Base-by-base conservation (phyloP, 2,797 vertebrate genomes). In the Pangasius macronema region DNA sequence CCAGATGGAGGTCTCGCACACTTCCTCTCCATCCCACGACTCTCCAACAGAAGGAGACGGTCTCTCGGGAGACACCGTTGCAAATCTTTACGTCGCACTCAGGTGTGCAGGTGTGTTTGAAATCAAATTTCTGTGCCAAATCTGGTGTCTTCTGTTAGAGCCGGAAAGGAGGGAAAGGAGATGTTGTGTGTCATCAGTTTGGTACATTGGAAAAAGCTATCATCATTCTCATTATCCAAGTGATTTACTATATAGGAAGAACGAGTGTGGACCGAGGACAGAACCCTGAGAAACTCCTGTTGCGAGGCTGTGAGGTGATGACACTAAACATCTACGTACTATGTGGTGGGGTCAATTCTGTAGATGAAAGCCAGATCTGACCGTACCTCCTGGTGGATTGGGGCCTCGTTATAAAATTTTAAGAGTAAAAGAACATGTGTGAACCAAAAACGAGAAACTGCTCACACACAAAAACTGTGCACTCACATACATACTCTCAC, bases 1-100 rank as follows among this genome's bases (percentile, higher is more conserved):
- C 92, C 92, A 93, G 92, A 93, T 92, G 92, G 92, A 92, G 87
- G 85, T 80, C 86, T 88, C 46, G 75, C 88, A 91, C 76, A 86
- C 88, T 91, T 92, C 90, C 91, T 90, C 84, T 83, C 68, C 49
- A 65, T 90, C 87, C 89, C 88, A 91, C 76, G 90, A 87, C 53
- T 49, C 75, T 87, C 65, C 72, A 53, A 90, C 89, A 88, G 89
- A 91, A 87, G 91, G 84, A 70, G 63, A 39, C 80, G 82, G 33
- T 68, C 87, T 53, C 88, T 51, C 24, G 89, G 89, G 92, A 91
- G 86, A 88, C 36, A 0, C 55, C 65, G 80, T 84, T 86, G 85
- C 88, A 87, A 87, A 90, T 85, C 90, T 89, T 87, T 87, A 91
- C 85, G 88, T 88, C 86, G 67, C 46, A 76, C 72, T 87, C 59